Conservation (phyloP, 2,113 vertebrate species). For the Laticauda laticaudata region DNA sequence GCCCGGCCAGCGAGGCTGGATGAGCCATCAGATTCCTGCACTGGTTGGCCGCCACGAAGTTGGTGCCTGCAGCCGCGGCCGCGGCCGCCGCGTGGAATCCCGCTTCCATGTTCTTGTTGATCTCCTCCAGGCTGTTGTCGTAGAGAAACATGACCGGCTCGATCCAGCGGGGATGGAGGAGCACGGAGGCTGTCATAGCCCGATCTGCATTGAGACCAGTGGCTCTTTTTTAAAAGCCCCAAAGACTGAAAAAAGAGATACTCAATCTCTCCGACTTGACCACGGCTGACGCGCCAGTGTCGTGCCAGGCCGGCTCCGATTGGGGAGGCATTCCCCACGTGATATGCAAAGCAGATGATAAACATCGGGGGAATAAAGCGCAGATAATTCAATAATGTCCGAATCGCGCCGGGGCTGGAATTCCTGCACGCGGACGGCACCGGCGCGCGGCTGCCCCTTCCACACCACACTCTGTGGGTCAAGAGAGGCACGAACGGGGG, state of each 20-base stretch:
- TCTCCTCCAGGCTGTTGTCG: conserved; percentile 88
- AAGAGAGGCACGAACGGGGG: not conserved
- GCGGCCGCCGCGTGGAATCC: conserved; percentile 79
- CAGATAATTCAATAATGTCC: conserved; percentile 76
- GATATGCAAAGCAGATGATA: conserved; percentile 93
- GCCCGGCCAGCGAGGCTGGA: conserved; percentile 87
- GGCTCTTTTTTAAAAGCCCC: conserved; percentile 96
- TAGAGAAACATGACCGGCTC: conserved; percentile 99
- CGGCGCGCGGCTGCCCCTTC: not conserved
- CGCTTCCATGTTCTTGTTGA: conserved; percentile 96
- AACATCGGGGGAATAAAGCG: conserved; percentile 73
- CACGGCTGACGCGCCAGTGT: conserved; percentile 83
- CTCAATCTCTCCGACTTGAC: conserved; percentile 79
- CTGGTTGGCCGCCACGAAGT: conserved; percentile 68
- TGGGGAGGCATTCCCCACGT: conserved; percentile 85
- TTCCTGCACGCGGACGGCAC: conserved; percentile 28
- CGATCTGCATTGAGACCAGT: conserved; percentile 91
- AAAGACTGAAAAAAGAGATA: conserved; percentile 89
- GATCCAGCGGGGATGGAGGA: conserved; percentile 98
- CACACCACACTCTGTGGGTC: not conserved
- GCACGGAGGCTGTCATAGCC: conserved; percentile 99
- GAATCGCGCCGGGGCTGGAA: conserved; percentile 49
- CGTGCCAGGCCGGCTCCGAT: conserved; percentile 79
- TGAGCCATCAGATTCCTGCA: conserved; percentile 96
- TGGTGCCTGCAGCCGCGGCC: conserved; percentile 76